These are phyloP conservation scores for Ianthella basta DNA, from an alignment of 37 sponge, comb jelly and placozoan species.

Conservation along the genomic window DNA sequence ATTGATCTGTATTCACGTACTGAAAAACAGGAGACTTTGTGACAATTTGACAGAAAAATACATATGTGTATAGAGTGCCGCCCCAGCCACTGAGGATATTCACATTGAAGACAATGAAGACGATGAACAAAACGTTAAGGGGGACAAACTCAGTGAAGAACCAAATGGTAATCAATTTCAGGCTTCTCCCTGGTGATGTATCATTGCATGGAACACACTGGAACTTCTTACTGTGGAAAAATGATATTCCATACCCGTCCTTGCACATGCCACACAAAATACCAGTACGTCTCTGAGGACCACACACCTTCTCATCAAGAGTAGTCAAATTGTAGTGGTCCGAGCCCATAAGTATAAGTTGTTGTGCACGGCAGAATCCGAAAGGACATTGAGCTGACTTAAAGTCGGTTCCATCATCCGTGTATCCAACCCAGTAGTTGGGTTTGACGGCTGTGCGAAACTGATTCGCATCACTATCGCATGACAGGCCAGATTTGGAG, in stretches of 20 bases:
- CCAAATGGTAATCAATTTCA: neutral
- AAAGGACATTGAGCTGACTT: neutral
- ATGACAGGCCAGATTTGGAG: neutral
- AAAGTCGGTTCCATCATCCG: neutral
- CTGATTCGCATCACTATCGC: neutral
- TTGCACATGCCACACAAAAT: slow-evolving; percentile 8
- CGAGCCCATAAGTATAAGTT: neutral
- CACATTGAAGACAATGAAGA: slow-evolving; percentile 15
- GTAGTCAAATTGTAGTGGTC: neutral
- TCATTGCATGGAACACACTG: neutral
- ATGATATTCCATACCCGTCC: neutral
- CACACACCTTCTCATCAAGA: neutral
- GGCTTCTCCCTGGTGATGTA: too few relatives aligned
- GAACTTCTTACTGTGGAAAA: neutral
- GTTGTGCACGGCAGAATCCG: neutral
- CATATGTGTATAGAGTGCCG: slow-evolving; percentile 15
- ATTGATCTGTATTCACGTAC: too few relatives aligned
- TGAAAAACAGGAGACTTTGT: neutral
- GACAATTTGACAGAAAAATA: slow-evolving; percentile 13
- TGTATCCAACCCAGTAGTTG: slow-evolving; percentile 12
- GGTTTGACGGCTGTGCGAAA: neutral
- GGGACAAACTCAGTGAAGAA: slow-evolving; percentile 11
- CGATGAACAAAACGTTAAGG: neutral
- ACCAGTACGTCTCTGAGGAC: neutral
- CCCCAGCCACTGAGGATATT: slow-evolving; percentile 5